Evolutionary conservation across 2,888 invertebrate genomes (phyloP), one percentile per base, ranked within the genome.

Genomic region (Mythimna albipuncta): DNA sequence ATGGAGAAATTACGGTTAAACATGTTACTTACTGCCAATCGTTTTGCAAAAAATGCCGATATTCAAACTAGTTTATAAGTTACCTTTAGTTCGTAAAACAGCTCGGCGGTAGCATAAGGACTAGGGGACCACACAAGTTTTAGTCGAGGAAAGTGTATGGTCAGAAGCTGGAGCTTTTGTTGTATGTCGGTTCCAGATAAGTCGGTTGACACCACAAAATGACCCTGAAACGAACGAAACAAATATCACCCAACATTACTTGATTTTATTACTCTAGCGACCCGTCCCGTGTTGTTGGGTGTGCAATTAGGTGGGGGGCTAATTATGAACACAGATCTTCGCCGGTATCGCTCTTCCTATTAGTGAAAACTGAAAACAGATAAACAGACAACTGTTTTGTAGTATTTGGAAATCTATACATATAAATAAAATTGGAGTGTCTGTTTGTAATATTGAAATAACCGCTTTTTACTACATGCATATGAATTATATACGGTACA

Each of bases 81-180:
- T 50, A 98, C 98, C 97, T 99, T 99, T 1, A 99, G 96, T 93
- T 99, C 99, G 90, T 99, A 98, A 94, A 99, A 99, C 63, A 99
- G 96, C 93, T 99, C 99, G 0, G 99, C 99, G 0, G 99, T 99
- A 55, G 99, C 99, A 92, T 99, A 98, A 0, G 99, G 99, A 92
- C 98, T 99, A 3, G 99, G 99, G 16, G 99, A 99, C 99, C 99
- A 99, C 52, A 99, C 98, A 11, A 99, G 96, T 85, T 99, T 98
- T 79, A 99, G 95, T 88, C 98, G 97, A 1, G 99, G 99, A 94
- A 99, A 99, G 92, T 99, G 99, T 84, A 99, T 96, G 0, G 99
- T 99, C n/a, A 99, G 96, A 52, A 99, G 96, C 84, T 99, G 98
- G 69, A 99, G 94, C 91, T 99, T 99, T 82, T 98, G 98, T 87